These are phyloP conservation scores for Dinoponera quadriceps DNA, from an alignment of 1,140 invertebrate genomes.

Conservation along the genomic window DNA sequence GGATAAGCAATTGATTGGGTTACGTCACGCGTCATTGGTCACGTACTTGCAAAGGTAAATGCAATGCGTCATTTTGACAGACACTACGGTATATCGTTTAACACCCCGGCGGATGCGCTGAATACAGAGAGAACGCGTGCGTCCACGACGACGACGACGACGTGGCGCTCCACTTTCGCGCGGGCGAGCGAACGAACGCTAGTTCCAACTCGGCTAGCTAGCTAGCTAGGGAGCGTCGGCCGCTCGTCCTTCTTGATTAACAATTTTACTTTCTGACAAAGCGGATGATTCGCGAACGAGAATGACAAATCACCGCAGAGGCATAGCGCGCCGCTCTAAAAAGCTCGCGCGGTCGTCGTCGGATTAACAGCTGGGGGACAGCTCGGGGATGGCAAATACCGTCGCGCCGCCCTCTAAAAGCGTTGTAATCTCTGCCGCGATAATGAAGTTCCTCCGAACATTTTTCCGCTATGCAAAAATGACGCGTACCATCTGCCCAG, in stretches of 20 bases:
- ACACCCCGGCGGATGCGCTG: conserved; percentile 45
- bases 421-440: conserved; percentile 51
- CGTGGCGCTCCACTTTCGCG: conserved; percentile 38
- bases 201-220: too few species aligned
- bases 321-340: neutral
- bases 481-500: conserved; percentile 34
- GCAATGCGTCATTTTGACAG: conserved; percentile 72
- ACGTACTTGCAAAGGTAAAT: conserved; percentile 63
- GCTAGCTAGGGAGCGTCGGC: neutral
- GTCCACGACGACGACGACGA: neutral
- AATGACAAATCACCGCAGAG: conserved; percentile 42
- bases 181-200: neutral
- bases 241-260: conserved; percentile 23
- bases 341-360: conserved; percentile 22
- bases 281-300: conserved; percentile 19
- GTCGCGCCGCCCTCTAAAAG: conserved; percentile 44
- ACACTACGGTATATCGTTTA: conserved; percentile 58
- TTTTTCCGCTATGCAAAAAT: conserved; percentile 51
- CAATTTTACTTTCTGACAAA: conserved; percentile 37
- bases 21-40: conserved; percentile 72
- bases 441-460: conserved; percentile 52
- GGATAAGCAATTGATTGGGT: conserved; percentile 73
- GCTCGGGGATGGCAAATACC: conserved; percentile 31
- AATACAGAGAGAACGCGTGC: conserved; percentile 40
- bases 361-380: conserved; percentile 37